Conservation (phyloP, 2,888 invertebrate genomes). For the Cephonodes hylas region DNA sequence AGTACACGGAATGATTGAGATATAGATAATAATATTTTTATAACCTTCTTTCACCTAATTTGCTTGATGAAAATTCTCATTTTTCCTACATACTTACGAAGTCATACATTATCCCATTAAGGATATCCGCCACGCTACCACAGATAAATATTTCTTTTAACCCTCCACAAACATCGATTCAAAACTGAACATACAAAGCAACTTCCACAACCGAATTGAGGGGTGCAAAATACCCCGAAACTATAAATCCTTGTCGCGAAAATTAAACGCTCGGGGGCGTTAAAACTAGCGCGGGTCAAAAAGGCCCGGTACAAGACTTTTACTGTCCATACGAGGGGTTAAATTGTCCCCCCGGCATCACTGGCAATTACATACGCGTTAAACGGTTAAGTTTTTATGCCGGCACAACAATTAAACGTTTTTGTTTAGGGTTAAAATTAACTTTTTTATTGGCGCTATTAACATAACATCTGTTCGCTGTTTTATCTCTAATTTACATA, state of each 20-base stretch:
- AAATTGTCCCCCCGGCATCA: slow-evolving; percentile 9
- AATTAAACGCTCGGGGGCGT: background rate
- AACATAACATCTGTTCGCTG: too few relatives aligned
- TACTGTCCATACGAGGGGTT: slow-evolving; percentile 17
- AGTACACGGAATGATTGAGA: too few relatives aligned
- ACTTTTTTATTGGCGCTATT: background rate
- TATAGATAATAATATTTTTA: too few relatives aligned
- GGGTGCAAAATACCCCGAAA: background rate
- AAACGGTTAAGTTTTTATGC: slow-evolving; percentile 15
- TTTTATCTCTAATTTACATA: background rate
- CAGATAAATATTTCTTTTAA: background rate
- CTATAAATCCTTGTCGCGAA: background rate
- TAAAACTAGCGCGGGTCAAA: slow-evolving; percentile 22
- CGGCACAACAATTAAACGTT: slow-evolving; percentile 4
- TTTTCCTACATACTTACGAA: too few relatives aligned
- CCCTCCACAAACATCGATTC: background rate
- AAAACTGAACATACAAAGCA: background rate
- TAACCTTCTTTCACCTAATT: too few relatives aligned
- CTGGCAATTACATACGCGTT: slow-evolving; percentile 12
- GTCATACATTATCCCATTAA: too few relatives aligned
- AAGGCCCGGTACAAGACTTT: slow-evolving; percentile 25
- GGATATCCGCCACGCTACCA: background rate
- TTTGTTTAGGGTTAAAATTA: background rate
- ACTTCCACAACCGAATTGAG: background rate
- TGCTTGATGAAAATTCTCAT: too few relatives aligned